Evolutionary conservation across 2,113 vertebrate species (phyloP).

Genomic region (Amblyornis subalaris): DNA sequence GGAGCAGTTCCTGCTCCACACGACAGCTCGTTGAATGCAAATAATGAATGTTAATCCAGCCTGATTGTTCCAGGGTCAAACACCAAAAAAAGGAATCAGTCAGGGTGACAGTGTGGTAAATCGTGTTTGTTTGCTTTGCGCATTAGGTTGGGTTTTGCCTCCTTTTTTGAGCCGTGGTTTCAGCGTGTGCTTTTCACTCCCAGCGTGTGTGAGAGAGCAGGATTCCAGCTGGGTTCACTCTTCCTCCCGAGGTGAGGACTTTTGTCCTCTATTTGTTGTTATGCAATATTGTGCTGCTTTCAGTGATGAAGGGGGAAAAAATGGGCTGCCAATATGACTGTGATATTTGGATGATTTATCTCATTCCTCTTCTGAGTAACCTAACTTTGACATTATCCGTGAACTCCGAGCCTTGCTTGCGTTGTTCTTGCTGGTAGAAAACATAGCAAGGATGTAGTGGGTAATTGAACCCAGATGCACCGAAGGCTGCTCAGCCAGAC

Average conservation of each 20-base stretch:
- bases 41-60: conserved; percentile 3
- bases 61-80: neutral
- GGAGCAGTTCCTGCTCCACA: neutral
- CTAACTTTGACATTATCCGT: conserved; percentile 81
- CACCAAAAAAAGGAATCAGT: neutral
- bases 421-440: conserved; percentile 80
- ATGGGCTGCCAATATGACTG: conserved; percentile 8
- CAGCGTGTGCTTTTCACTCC: neutral
- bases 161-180: neutral
- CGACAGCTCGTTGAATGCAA: neutral
- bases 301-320: neutral
- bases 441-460: conserved; percentile 81
- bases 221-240: neutral
- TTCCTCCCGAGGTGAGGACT: conserved; percentile 7
- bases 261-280: conserved; percentile 39
- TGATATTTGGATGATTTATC: conserved; percentile 69
- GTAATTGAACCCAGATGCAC: conserved; percentile 90
- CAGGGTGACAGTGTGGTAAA: neutral
- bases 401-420: conserved; percentile 73
- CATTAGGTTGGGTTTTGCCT: neutral
- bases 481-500: conserved; percentile 77
- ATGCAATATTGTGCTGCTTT: conserved; percentile 12
- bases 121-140: neutral
- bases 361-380: conserved; percentile 74
- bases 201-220: neutral